Evolutionary conservation across 1,140 invertebrate genomes (phyloP).

Genomic region (Colletes latitarsis): DNA sequence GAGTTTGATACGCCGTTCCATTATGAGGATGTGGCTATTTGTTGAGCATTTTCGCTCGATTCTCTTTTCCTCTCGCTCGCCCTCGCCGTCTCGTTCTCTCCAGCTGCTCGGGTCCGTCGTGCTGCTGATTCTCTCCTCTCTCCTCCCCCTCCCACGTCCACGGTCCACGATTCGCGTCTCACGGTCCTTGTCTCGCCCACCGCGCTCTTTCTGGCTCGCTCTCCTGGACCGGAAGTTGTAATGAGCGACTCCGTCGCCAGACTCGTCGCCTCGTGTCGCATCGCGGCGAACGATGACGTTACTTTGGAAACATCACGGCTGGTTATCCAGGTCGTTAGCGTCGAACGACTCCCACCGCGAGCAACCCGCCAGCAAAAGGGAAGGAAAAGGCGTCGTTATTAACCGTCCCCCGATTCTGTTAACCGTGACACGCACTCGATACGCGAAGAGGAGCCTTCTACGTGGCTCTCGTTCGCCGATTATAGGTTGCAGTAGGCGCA

Average conservation of each 20-base stretch:
- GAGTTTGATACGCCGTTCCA: constrained; percentile 75
- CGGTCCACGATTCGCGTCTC: constrained; percentile 17
- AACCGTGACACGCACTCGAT: constrained; percentile 5
- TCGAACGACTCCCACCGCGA: constrained; percentile 59
- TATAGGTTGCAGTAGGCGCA: background rate
- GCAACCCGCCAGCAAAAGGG: background rate
- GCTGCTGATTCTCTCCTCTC: constrained; percentile 24
- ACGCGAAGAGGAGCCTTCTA: background rate
- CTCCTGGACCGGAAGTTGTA: constrained; percentile 74
- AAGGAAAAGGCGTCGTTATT: constrained; percentile 25
- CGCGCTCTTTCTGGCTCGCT: constrained; percentile 51
- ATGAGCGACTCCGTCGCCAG: constrained; percentile 75
- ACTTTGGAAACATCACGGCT: constrained; percentile 71
- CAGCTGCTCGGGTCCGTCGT: background rate
- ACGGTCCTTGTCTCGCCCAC: constrained; percentile 13
- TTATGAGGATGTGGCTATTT: constrained; percentile 79
- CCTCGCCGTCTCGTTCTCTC: constrained; percentile 8
- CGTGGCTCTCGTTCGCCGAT: background rate
- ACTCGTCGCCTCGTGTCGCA: constrained; percentile 65
- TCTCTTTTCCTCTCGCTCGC: constrained; percentile 55
- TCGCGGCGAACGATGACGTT: constrained; percentile 70
- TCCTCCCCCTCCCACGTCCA: background rate
- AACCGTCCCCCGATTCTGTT: constrained; percentile 8
- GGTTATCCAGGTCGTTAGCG: constrained; percentile 69
- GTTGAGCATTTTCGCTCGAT: constrained; percentile 68